A percentile compares a stretch with the other conserved stretches of the same genome.
Conservation (phyloP, 2,113 vertebrate species). For the Mungos mungo region DNA sequence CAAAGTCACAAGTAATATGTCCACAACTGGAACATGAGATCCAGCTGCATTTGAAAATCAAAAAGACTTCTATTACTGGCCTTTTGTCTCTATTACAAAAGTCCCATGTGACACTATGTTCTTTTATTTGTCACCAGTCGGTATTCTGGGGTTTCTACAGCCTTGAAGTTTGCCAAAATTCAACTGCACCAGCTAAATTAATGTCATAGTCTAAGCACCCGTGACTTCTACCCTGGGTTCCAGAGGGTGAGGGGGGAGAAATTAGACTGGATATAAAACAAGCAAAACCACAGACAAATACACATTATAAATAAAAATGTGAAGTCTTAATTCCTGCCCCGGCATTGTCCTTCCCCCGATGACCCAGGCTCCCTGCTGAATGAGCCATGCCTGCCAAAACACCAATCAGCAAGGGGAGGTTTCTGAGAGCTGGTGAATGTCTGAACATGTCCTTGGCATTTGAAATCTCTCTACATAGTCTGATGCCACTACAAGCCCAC, state of each 20-base stretch:
- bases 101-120: not conserved
- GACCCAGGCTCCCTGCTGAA: not conserved
- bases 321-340: not conserved
- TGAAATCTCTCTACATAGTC: not conserved
- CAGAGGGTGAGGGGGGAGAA: not conserved
- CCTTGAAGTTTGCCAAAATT: not conserved
- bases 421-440: not conserved
- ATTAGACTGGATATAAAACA: not conserved
- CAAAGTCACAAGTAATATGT: not conserved
- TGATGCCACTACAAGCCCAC: not conserved
- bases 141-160: not conserved
- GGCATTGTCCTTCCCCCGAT: not conserved
- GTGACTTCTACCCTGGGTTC: not conserved
- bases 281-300: not conserved
- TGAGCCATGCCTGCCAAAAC: not conserved
- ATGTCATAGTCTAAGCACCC: not conserved
- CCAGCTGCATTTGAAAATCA: not conserved
- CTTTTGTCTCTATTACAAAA: not conserved
- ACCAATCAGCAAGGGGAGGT: not conserved
- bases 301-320: not conserved
- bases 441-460: not conserved
- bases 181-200: not conserved
- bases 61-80: not conserved
- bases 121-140: not conserved
- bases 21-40: not conserved